Base-by-base conservation (phyloP, 2,888 invertebrate genomes). In the Agrenia bidenticulata region DNA sequence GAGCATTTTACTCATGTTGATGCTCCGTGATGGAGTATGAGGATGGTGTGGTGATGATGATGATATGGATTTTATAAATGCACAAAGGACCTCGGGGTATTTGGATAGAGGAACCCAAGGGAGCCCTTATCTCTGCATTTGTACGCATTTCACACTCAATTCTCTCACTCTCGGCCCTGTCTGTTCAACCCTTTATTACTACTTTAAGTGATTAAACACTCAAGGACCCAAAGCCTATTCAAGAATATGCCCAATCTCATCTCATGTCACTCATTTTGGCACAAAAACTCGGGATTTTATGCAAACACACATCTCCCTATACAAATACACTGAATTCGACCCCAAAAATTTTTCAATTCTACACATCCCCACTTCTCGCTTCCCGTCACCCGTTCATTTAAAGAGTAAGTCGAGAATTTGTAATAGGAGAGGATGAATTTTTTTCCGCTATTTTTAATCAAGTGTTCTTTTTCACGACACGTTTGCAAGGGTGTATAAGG, bases 41-140 rank as follows among this genome's bases (percentile, higher is more conserved):
- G 4, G 32, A 32, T 11, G 32, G 11, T 32, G 11, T 32, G 32
- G 32, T 32, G 32, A 32, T 11, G 32, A 11, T 32, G 32, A 11
- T 32, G 4, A 32, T 32, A 32, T 11, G 32, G 5, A 11, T 32
- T 32, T 32, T 11, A 32, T 11, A 32, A 32, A 11, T 4, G 5
- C 5, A 32, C 32, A 32, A 32, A 32, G 32, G 32, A 32, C 32
- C 32, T 7, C 5, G 11, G 32, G 32, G 32, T 32, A 32, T 32
- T 32, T 32, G 32, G 32, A 32, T 11, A 7, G 32, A 32, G 11
- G 32, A 4, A 57, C 66, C 59, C 66, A 63, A 55, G 66, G 66
- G 66, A 63, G 63, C 66, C 63, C 66, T 66, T 66, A 66, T 66
- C 66, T 66, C 62, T 66, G 21, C 51, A 51, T 24, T 51, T 51